A percentile compares a stretch with the other conserved stretches of the same genome.
phyloP scores from a whole-genome alignment of 2,797 vertebrate genomes.

The Allobates femoralis region DNA sequence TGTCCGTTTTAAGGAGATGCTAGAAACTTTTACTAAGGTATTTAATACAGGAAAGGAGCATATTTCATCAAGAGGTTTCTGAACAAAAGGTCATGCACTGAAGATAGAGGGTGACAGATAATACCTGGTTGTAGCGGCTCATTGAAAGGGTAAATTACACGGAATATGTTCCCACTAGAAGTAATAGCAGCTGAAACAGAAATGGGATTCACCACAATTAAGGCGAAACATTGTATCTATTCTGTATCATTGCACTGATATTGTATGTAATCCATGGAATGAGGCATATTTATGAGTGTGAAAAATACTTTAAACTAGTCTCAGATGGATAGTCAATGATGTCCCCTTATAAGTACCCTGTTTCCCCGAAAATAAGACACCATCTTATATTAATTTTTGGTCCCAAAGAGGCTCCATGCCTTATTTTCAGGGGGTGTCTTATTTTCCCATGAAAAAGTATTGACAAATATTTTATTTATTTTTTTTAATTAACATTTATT shows the following conservation, averaged over 20 bases:
- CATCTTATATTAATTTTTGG: no score
- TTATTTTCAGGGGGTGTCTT: no score
- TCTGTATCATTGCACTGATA: background rate
- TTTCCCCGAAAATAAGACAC: no score
- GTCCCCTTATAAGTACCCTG: background rate
- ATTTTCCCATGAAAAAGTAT: no score
- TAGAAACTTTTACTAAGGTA: constrained; percentile 19
- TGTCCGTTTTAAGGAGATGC: constrained; percentile 13
- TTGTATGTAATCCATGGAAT: background rate
- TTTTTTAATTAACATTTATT: no score
- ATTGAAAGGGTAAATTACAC: constrained; percentile 36
- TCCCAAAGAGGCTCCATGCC: no score
- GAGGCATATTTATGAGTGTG: background rate
- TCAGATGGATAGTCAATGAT: background rate
- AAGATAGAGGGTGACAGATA: constrained; percentile 32
- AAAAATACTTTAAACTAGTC: background rate
- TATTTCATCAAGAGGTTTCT: constrained; percentile 27
- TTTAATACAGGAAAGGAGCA: constrained; percentile 3
- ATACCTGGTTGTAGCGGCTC: background rate
- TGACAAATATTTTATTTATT: no score
- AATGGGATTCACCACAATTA: background rate
- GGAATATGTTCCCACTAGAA: constrained; percentile 22
- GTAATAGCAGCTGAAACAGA: background rate
- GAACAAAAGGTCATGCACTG: constrained; percentile 43
- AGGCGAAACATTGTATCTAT: background rate